Evolutionary conservation across 2,888 invertebrate species (phyloP), one percentile per base, ranked within the genome.

Genomic region (Pristionchus fissidentatus): DNA sequence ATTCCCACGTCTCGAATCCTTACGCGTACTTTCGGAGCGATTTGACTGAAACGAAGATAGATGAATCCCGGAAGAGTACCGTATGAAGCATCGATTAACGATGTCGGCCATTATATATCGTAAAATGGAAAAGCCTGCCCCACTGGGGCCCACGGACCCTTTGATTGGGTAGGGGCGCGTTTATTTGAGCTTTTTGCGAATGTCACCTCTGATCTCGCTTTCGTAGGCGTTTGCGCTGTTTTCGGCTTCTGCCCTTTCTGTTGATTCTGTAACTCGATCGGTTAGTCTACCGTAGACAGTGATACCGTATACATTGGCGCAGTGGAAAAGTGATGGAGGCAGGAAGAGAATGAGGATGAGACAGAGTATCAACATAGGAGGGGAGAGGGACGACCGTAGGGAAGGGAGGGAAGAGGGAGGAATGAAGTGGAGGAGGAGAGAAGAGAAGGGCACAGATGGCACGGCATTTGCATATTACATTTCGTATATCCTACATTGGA

Each of bases 271-370:
- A 35, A 41, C 7, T 10, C 0, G 26, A 66, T 22, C 55, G 70
- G 26, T 15, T 41, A 41, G 10, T 41, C 8, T 41, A 41, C n/a
- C n/a, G 41, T n/a, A 4, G 4, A 55, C 55, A 22, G 4, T 15
- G 8, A 4, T 55, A 55, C 22, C 8, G 55, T 22, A 43, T 70
- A 70, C 70, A 8, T 70, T 41, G 10, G 22, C n/a, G 55, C 70
- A 70, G 26, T 70, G 38, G 70, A 70, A 8, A 41, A 70, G 41
- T 1, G 70, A 22, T 26, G 70, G 70, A 41, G 70, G 70, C 10
- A 70, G 70, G 70, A 70, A 70, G 41, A 70, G 22, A 3, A 70
- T 70, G 70, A 70, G 41, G 70, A 70, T 70, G 41, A 70, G 41
- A 26, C 70, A 70, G 41, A 70, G 26, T 70, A 70, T 41, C 10